Percentiles rank a stretch among this genome's conserved stretches.
Evolutionary conservation across 1,140 invertebrate genomes (phyloP).

Genomic region (Eriocheir sinensis): DNA sequence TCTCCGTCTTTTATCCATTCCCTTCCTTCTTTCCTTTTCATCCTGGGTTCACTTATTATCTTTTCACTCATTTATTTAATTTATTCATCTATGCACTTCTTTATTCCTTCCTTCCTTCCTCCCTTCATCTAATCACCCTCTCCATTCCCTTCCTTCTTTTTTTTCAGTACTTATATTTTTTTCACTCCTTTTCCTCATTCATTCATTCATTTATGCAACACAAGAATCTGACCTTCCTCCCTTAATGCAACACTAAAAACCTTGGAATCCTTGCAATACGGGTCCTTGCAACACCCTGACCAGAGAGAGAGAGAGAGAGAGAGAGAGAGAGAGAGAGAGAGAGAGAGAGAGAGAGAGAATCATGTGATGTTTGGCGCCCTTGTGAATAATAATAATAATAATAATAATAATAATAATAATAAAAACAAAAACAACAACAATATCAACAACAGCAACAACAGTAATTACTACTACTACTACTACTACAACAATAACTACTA

Average conservation of each 20-base stretch:
- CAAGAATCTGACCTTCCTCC: background rate
- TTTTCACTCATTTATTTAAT: no score
- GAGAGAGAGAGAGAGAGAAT: background rate
- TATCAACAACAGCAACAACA: background rate
- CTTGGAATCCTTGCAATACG: background rate
- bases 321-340: conserved; percentile 22
- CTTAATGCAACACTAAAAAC: background rate
- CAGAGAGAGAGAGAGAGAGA: conserved; percentile 13
- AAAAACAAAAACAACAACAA: background rate
- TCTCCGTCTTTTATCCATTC: no score
- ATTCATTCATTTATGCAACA: background rate
- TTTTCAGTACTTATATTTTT: no score
- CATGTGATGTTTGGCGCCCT: background rate
- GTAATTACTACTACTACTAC: background rate
- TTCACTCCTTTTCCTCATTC: no score
- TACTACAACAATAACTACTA: no score
- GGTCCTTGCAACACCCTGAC: background rate
- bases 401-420: background rate
- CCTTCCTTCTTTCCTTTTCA: no score
- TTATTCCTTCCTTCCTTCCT: no score
- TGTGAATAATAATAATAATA: background rate
- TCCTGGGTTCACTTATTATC: no score
- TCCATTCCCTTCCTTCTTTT: no score
- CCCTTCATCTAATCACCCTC: no score
- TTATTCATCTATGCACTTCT: no score